Percentiles rank a stretch among this genome's conserved stretches.
Evolutionary conservation across 2,113 vertebrate species (phyloP).

Genomic region (Ailurus styani): DNA sequence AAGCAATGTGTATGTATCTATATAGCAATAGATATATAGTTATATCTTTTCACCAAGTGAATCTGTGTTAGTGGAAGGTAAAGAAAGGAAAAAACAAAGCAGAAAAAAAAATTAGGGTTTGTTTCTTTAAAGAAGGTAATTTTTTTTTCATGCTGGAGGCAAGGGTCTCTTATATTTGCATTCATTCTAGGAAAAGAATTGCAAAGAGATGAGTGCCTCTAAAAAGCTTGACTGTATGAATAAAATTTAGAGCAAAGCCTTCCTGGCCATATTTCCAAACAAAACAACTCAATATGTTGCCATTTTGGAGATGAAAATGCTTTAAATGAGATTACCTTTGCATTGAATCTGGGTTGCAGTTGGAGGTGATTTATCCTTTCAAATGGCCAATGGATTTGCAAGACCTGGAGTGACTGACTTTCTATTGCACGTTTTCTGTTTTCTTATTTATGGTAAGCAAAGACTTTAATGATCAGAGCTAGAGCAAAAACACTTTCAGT

Average conservation of each 20-base stretch:
- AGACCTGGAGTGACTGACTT: constrained; percentile 9
- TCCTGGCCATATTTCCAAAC: constrained; percentile 62
- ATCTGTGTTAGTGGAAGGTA: background rate
- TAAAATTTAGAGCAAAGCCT: constrained; percentile 72
- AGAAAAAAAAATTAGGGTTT: background rate
- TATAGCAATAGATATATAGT: too few relatives aligned
- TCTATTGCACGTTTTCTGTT: background rate
- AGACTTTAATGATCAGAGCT: background rate
- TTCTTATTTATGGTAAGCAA: constrained; percentile 14
- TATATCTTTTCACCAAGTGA: background rate
- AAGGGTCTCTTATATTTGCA: constrained; percentile 20
- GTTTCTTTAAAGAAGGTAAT: constrained; percentile 8
- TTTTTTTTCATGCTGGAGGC: background rate
- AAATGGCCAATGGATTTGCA: constrained; percentile 28
- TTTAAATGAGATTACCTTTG: constrained; percentile 49
- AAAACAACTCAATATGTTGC: constrained; percentile 37
- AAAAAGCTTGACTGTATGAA: constrained; percentile 62
- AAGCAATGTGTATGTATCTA: too few relatives aligned
- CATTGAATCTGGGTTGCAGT: background rate
- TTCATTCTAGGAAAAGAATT: constrained; percentile 51
- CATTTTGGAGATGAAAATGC: constrained; percentile 42
- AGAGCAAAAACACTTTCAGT: background rate
- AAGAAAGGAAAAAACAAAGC: background rate
- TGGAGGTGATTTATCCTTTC: constrained; percentile 35
- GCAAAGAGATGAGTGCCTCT: constrained; percentile 64